Base-by-base conservation (phyloP, 2,797 vertebrate genomes). In the Artibeus lituratus region DNA sequence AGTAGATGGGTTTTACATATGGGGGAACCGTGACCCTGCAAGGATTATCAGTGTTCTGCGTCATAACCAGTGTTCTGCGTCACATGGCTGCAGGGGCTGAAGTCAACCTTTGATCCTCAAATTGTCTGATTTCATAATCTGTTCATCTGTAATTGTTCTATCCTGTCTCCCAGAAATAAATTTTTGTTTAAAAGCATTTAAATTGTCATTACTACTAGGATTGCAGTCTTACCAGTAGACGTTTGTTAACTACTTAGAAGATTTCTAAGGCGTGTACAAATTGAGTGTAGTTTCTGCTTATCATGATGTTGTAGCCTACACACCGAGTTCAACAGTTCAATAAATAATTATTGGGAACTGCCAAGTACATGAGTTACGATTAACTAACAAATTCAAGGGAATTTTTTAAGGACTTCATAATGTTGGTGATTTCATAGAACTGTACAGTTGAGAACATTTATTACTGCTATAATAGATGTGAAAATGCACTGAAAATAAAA, bases 121-220 rank as follows among this genome's bases (percentile, higher is more conserved):
- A 49, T 55, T 12, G 15, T 77, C 42, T 81, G 22, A 89, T 74
- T 65, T 47, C 39, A 49, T 29, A 91, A 24, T 85, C 32, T 67
- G 7, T 85, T 89, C 39, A 49, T 47, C 76, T 94, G 8, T 42
- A 85, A 44, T 18, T 57, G 10, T 62, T 55, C 26, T 69, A 8
- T 90, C 24, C 35, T 89, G 8, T 89, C 57, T 92, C 32, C 18
- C 5, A 53, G 42, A 90, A 85, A 29, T 85, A 67, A 35, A 59
- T 42, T 83, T 70, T 49, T 62, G 26, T 70, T 92, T 92, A 86
- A 76, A 80, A 94, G 29, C 21, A 47, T 69, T 92, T 89, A 81
- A 47, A 76, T 92, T 85, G 29, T 59, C 49, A 55, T 51, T 76
- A 87, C 76, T 90, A 57, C 19, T 22, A 26, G 72, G 26, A 47